Evolutionary conservation across 1,140 invertebrate species (phyloP).

Genomic region (Protaetia brevitarsis): DNA sequence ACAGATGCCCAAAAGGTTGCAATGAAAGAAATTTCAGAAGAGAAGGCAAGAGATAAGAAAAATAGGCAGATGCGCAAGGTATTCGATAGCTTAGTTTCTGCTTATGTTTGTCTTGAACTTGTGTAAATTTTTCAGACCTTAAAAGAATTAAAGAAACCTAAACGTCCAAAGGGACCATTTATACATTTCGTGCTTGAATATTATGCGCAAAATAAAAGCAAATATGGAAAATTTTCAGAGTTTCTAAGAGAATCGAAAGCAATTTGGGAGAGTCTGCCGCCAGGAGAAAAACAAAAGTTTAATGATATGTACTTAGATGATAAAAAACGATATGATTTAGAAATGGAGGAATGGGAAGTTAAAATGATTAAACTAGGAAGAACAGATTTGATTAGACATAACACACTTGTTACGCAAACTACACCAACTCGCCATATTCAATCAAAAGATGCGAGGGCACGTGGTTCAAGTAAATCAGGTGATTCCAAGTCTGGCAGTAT

Average conservation of each 20-base stretch:
- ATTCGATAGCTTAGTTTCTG: constrained; percentile 25
- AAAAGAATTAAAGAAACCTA: constrained; percentile 51
- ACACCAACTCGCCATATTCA: constrained; percentile 30
- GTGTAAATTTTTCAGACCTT: constrained; percentile 47
- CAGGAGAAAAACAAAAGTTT: constrained; percentile 49
- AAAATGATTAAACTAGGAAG: constrained; percentile 56
- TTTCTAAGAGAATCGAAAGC: constrained; percentile 46
- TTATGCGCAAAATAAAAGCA: not conserved
- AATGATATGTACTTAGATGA: constrained; percentile 42
- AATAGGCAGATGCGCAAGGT: constrained; percentile 45
- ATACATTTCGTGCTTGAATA: constrained; percentile 35
- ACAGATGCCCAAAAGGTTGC: constrained; percentile 50
- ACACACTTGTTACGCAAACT: constrained; percentile 47
- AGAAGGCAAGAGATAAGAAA: constrained; percentile 41
- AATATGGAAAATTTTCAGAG: not conserved
- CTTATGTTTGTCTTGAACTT: constrained; percentile 6
- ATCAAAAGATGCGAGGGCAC: constrained; percentile 11
- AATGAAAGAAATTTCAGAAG: constrained; percentile 45
- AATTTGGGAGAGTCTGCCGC: constrained; percentile 50
- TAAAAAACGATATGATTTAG: constrained; percentile 49
- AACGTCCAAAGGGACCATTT: constrained; percentile 50
- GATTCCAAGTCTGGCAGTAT: not conserved
- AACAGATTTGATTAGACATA: constrained; percentile 51
- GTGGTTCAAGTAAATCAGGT: constrained; percentile 23
- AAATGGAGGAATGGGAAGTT: constrained; percentile 54